Base-by-base conservation (phyloP, 2,888 invertebrate genomes). In the Gortyna flavago region DNA sequence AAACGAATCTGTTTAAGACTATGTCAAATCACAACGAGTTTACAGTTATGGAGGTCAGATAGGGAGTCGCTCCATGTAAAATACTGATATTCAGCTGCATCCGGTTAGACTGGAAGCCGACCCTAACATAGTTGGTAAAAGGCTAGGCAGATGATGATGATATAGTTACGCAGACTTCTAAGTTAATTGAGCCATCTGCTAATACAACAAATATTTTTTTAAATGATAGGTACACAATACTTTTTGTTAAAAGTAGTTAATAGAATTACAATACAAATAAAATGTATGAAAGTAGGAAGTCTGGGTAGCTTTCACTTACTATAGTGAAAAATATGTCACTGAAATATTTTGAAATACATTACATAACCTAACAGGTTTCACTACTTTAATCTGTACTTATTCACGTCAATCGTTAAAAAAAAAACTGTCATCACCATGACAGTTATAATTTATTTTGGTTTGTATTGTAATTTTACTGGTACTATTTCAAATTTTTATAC, bases 351-450 rank as follows among this genome's bases (percentile, higher is more conserved):
- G 11, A 16, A 62, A 32, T n/a, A 38, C 11, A 18, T 21, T 25
- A 13, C 18, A 29, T 18, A 48, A 72, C 44, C 5, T n/a, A 32
- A 62, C 21, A 83, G 83, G 59, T 70, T 83, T 51, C 2, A 66
- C 18, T 54, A 48, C 5, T 61, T n/a, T 48, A 16, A 11, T 1
- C 29, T 35, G 51, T 7, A 41, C 41, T 11, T 41, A 61, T 67
- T 29, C 38, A 48, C n/a, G 32, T 25, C 7, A 65, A n/a, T 32
- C 18, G 32, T 59, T 41, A 11, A 38, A 59, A 66, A 70, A 35
- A 44, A 25, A n/a, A 35, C n/a, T 74, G 74, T 35, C 64, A 85
- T 38, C 65, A 68, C 48, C 32, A 38, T 71, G 80, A 69, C 85
- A 84, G 41, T 54, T 44, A 51, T n/a, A n/a, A n/a, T 29, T 68